phyloP scores from a whole-genome alignment of 2,113 vertebrate species.

The Strix aluco region DNA sequence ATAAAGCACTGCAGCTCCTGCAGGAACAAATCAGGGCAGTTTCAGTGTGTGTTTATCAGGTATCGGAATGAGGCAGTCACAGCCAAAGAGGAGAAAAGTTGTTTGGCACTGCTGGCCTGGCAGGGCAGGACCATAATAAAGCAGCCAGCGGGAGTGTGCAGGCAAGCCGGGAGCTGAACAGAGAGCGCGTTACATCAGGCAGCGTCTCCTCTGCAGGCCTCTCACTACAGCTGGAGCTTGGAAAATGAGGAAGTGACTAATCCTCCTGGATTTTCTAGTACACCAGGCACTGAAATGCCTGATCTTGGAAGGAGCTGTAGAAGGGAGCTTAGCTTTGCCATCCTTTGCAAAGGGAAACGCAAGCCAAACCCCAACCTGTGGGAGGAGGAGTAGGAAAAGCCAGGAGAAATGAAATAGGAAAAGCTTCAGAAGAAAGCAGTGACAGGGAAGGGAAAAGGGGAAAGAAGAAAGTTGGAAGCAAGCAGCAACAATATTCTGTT shows the following conservation, averaged over 20 bases:
- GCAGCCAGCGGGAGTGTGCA: background rate
- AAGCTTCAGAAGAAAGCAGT: background rate
- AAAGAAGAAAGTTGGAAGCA: background rate
- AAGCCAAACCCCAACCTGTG: fast-evolving
- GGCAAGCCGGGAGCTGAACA: background rate
- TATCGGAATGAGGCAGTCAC: background rate
- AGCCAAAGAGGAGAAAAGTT: background rate
- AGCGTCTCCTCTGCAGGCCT: background rate
- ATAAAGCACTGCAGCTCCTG: background rate
- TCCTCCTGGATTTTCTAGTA: background rate
- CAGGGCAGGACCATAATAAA: background rate
- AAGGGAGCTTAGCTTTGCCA: background rate
- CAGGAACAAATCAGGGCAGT: no score
- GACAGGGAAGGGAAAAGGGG: background rate
- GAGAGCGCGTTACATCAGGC: fast-evolving
- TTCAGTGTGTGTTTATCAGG: background rate
- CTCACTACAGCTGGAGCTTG: background rate
- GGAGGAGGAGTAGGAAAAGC: background rate
- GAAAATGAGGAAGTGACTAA: background rate
- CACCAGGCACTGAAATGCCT: background rate
- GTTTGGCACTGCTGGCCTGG: background rate
- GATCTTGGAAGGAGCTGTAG: background rate
- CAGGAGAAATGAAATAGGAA: background rate
- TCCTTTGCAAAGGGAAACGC: background rate
- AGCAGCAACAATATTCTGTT: background rate